Percentiles rank a stretch among this genome's conserved stretches.
Conservation (phyloP, 1,140 invertebrate species). For the Zaprionus davidi region DNA sequence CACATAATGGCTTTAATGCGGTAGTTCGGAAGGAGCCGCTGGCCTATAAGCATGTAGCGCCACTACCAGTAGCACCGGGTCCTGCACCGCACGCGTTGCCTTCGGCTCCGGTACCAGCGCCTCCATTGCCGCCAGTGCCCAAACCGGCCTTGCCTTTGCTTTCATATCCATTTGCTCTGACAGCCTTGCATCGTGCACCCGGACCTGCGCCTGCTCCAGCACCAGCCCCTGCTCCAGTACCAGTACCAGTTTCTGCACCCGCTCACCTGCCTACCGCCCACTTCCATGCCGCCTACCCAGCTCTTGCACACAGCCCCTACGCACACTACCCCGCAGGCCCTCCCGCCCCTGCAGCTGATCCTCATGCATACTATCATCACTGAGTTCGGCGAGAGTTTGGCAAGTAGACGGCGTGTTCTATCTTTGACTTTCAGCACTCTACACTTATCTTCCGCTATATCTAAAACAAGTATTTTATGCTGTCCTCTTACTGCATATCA, state of each 20-base stretch:
- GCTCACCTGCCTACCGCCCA: conserved; percentile 58
- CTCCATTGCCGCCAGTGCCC: conserved; percentile 62
- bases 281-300: conserved; percentile 76
- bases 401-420: conserved; percentile 19
- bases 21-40: conserved; percentile 84
- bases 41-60: conserved; percentile 66
- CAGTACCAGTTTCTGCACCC: conserved; percentile 53
- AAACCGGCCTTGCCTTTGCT: conserved; percentile 57
- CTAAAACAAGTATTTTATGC: conserved; percentile 21
- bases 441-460: conserved; percentile 16
- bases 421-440: conserved; percentile 20
- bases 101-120: conserved; percentile 68
- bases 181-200: conserved; percentile 48
- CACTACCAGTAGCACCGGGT: conserved; percentile 69
- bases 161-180: conserved; percentile 64
- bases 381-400: conserved; percentile 37
- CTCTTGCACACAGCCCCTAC: conserved; percentile 77
- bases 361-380: conserved; percentile 71
- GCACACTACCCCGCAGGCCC: conserved; percentile 53
- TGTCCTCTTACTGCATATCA: not conserved
- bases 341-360: conserved; percentile 49
- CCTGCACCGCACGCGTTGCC: conserved; percentile 42
- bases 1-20: conserved; percentile 85
- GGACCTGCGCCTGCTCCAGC: conserved; percentile 48
- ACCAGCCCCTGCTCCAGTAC: conserved; percentile 48